Base-by-base conservation (phyloP, 2,797 vertebrate genomes). In the Rhodeus uyekii region DNA sequence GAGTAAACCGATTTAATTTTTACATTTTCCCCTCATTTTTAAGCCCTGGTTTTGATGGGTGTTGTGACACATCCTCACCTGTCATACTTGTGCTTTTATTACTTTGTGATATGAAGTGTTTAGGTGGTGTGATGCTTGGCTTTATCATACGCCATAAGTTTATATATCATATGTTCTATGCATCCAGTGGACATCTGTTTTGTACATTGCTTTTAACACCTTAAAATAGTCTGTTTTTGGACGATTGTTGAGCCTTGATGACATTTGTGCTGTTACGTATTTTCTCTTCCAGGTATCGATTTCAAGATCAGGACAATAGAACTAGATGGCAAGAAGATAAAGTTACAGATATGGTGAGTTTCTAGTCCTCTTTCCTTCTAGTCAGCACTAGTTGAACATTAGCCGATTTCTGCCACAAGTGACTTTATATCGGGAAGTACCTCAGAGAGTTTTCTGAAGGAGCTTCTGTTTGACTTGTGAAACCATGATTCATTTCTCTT, bases 231-330 rank as follows among this genome's bases (percentile, higher is more conserved):
- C 19, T n/a, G 27, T 19, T 22, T 24, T 22, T 46, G 22, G 42
- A 48, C 42, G n/a, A 2, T 18, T 18, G 44, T 39, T 13, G 3
- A 39, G n/a, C 55, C 8, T 1, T 50, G 6, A 38, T 65, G 39
- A 67, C 19, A 50, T 22, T 42, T 78, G 55, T 38, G 27, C 81
- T 44, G 2, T 32, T 86, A 7, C 82, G 24, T 61, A 38, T 88
- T 75, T 63, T 89, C 74, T 85, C 80, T 61, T 85, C 3, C 83
- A 99, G 97, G 97, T 83, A 99, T 99, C 82, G 98, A 99, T 88
- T 99, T 99, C 92, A 99, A 99, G 93, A 99, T 99, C 61, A 92
- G 97, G 86, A 99, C 98, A 4, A 98, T 99, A 92, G 97, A 99
- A 87, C 96, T 99, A 0, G 97, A 98, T 74, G 97, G 97, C 76